A percentile compares a stretch with the other conserved stretches of the same genome.
These are phyloP conservation scores for Phasia obesa DNA, from an alignment of 2,888 invertebrate genomes.

Conservation along the genomic window DNA sequence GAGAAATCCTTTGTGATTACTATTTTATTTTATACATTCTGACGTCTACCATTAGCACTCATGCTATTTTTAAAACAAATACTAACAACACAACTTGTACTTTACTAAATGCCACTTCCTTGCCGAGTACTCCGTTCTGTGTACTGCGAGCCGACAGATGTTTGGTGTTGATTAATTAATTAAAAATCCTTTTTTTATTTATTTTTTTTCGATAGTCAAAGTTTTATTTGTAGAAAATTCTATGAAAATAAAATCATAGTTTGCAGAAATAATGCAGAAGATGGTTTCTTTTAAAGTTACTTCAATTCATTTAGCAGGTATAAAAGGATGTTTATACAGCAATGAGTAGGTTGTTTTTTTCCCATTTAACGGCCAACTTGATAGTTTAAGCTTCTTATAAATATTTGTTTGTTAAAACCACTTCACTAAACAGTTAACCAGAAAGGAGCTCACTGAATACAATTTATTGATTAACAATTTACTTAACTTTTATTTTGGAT, in stretches of 20 bases:
- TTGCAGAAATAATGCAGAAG: conserved; percentile 43
- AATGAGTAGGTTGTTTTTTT: too few relatives aligned
- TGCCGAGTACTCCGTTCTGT: conserved; percentile 14
- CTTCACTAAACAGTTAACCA: too few relatives aligned
- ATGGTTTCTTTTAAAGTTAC: neutral
- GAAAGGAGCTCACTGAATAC: too few relatives aligned
- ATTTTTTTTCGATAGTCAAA: conserved; percentile 8
- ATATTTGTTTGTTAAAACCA: too few relatives aligned
- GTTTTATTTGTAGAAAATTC: conserved; percentile 38
- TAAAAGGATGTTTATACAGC: conserved; percentile 44
- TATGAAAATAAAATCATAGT: conserved; percentile 25
- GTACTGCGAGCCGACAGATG: conserved; percentile 17
- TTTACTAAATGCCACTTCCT: conserved; percentile 24
- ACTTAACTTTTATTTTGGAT: too few relatives aligned
- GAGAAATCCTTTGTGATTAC: conserved; percentile 72
- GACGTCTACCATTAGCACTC: conserved; percentile 1
- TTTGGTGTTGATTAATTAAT: conserved; percentile 59
- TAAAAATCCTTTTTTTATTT: conserved; percentile 54
- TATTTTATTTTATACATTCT: conserved; percentile 6
- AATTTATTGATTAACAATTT: too few relatives aligned
- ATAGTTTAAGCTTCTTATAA: too few relatives aligned
- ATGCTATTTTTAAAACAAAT: conserved; percentile 15
- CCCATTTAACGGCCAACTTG: too few relatives aligned
- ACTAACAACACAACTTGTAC: conserved; percentile 20
- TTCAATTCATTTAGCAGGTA: conserved; percentile 9